phyloP scores from a whole-genome alignment of 2,888 invertebrate genomes.

The Pheosia tremula region DNA sequence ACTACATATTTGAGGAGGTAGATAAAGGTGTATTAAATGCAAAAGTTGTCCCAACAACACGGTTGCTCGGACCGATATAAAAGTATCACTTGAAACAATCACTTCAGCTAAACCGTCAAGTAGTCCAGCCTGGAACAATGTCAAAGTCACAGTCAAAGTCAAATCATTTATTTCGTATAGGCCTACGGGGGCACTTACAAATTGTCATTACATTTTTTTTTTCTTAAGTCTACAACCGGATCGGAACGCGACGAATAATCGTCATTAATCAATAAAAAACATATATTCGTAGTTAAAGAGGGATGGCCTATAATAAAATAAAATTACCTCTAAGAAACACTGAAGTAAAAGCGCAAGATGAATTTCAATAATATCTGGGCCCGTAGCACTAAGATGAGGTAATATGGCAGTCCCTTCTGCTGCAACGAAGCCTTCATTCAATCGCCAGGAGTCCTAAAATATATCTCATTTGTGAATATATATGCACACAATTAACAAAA shows the following conservation, averaged over 20 bases:
- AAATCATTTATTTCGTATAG: too few species aligned
- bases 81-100: constrained; percentile 94
- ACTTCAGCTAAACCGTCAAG: constrained; percentile 96
- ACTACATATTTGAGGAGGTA: constrained; percentile 94
- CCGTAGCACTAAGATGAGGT: constrained; percentile 93
- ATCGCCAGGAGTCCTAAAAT: constrained; percentile 90
- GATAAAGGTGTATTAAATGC: constrained; percentile 92
- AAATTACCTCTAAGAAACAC: constrained; percentile 90
- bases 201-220: too few species aligned
- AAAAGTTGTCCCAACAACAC: constrained; percentile 95
- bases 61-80: constrained; percentile 96
- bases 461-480: constrained; percentile 1
- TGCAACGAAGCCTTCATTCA: constrained; percentile 97
- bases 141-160: too few species aligned
- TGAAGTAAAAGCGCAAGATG: constrained; percentile 95
- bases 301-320: background rate
- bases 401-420: constrained; percentile 94
- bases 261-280: background rate
- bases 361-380: constrained; percentile 96
- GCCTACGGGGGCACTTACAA: too few species aligned
- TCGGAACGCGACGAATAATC: too few species aligned
- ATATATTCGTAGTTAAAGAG: background rate
- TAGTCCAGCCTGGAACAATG: constrained; percentile 87
- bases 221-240: too few species aligned
- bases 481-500: background rate